Evolutionary conservation across 1,140 invertebrate species (phyloP), one percentile per base, ranked within the genome.

Genomic region (Diachasmimorpha longicaudata): DNA sequence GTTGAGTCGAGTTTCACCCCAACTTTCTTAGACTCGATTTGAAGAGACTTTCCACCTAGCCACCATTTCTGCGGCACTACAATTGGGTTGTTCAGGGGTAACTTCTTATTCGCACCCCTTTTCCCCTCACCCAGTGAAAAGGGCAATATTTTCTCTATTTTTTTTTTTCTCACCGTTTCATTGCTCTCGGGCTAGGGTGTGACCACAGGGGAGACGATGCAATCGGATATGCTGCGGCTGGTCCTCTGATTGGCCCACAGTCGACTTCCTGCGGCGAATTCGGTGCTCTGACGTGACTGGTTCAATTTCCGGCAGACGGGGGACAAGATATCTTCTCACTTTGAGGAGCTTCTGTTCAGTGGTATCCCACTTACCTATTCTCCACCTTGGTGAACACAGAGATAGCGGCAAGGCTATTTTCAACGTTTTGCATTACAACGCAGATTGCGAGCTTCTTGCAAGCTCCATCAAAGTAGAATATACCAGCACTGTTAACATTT

Each of bases 301-400:
- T 23, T 13, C 74, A 76, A 76, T 76, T 76, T 76, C 74, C 74
- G 69, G 48, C 55, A 25, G 46, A 70, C 36, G 46, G 52, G 74
- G 39, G 63, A n/a, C 31, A 72, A 25, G 58, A 63, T 63, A 74
- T 69, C 73, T 69, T 68, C 66, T 70, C 25, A 69, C 74, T 70
- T 75, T 70, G 67, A 75, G n/a, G 48, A 67, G 48, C 74, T 75
- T 70, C 67, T 74, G 73, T 69, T 55, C 63, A 48, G 36, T 67
- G 14, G 14, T 25, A 36, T 46, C 63, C 37, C 37, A 21, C 63
- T 52, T 37, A 52, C 42, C 23, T 52, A 46, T 63, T 63, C 58
- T 63, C 14, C 19, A 63, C 58, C 21, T 31, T 25, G 14, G 48
- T 52, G 23, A 63, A 63, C 58, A 63, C 58, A 63, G 58, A 63